Evolutionary conservation across 2,888 invertebrate species (phyloP).

Genomic region (Amphipoea lucens): DNA sequence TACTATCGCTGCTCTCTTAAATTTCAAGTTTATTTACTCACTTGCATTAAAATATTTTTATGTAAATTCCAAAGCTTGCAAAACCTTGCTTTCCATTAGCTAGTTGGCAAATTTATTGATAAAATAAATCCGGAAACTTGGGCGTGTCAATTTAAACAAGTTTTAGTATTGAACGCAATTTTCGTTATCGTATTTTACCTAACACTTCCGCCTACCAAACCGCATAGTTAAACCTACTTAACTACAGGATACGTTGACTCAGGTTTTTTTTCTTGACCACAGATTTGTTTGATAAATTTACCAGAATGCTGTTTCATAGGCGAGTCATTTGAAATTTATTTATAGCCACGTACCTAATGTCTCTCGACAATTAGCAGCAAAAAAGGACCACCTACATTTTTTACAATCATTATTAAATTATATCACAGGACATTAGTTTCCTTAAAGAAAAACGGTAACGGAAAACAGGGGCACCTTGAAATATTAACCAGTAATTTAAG

Average conservation of each 20-base stretch:
- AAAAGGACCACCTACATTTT: slow-evolving; percentile 27
- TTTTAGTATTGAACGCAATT: slow-evolving; percentile 41
- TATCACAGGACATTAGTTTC: slow-evolving; percentile 19
- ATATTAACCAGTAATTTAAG: slow-evolving; percentile 5
- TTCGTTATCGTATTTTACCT: slow-evolving; percentile 40
- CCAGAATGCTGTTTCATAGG: slow-evolving; percentile 19
- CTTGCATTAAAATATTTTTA: slow-evolving; percentile 39
- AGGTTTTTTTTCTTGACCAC: slow-evolving; percentile 31
- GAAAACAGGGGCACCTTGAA: slow-evolving; percentile 31
- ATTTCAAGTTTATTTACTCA: background rate
- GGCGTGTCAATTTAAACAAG: slow-evolving; percentile 51
- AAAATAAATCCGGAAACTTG: slow-evolving; percentile 55
- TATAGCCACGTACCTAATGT: background rate
- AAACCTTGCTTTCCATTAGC: slow-evolving; percentile 41
- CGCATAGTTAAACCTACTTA: slow-evolving; percentile 2
- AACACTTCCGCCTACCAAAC: slow-evolving; percentile 34
- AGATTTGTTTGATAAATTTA: slow-evolving; percentile 32
- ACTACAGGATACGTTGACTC: slow-evolving; percentile 44
- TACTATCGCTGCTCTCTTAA: slow-evolving; percentile 21
- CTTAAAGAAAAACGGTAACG: slow-evolving; percentile 20
- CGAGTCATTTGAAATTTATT: slow-evolving; percentile 28
- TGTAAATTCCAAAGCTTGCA: slow-evolving; percentile 27
- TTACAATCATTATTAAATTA: slow-evolving; percentile 20
- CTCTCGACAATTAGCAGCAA: slow-evolving; percentile 19
- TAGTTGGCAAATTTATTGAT: slow-evolving; percentile 34